Base-by-base conservation (phyloP, 2,113 vertebrate genomes). In the Percina caprodes region DNA sequence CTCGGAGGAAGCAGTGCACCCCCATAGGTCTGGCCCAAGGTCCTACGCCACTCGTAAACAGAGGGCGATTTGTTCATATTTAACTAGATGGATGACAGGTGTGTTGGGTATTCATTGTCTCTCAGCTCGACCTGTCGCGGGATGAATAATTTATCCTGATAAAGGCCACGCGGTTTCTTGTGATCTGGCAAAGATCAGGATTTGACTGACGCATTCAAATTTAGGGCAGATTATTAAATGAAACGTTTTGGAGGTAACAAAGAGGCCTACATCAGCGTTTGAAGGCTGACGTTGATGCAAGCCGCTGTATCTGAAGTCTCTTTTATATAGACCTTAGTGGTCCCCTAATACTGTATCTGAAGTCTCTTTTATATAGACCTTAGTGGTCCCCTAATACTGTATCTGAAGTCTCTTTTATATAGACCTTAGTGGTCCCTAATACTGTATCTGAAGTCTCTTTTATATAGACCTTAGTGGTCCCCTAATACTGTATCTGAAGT, bases 11-110 rank as follows among this genome's bases (percentile, higher is more conserved):
- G 77, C 55, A 1, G 39, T 8, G 13, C 83, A 80, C 77, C 79
- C 74, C 78, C 72, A 46, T 68, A 35, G 68, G 70, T 83, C 87
- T 67, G 77, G 61, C 87, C 88, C 87, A 85, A 88, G 86, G 85
- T 90, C 91, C 76, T 73, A 8, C 11, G 1, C 72, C 16, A 1
- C 82, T 77, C 62, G 58, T 72, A 80, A 80, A 81, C 83, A 86
- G 55, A 73, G 61, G 83, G 70, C 23, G 4, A 91, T 85, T 87
- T 89, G 83, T 89, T 88, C 83, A 74, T 86, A 86, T 93, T 86
- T 87, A 91, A 92, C 73, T 56, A 78, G 87, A 67, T 26, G 35
- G 66, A 79, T 90, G 87, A 79, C 84, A 77, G 87, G 67, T 81
- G 24, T 23, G 74, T 62, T 10, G 39, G 8, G 39, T 10, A 2